phyloP scores from a whole-genome alignment of 2,797 vertebrate species.

The Centropyge bicolor region DNA sequence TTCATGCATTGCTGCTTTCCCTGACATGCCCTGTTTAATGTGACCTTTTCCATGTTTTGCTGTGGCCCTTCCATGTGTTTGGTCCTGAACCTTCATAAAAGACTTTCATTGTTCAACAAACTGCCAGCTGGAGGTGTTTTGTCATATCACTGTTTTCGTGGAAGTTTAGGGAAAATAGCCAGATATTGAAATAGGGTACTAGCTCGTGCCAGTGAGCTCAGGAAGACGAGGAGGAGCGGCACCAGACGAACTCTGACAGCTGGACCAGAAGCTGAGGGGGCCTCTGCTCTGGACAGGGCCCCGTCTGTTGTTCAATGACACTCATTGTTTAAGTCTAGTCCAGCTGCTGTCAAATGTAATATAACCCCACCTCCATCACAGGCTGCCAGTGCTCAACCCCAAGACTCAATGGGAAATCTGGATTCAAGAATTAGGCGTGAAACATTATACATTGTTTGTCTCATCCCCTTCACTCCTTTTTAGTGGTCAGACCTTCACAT shows the following conservation, averaged over 20 bases:
- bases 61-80: not conserved
- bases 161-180: constrained; percentile 45
- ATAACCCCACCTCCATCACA: constrained; percentile 72
- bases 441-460: constrained; percentile 51
- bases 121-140: constrained; percentile 56
- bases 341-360: constrained; percentile 85
- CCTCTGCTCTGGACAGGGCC: constrained; percentile 65
- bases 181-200: constrained; percentile 45
- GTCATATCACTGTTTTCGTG: constrained; percentile 49
- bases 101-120: constrained; percentile 45
- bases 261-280: constrained; percentile 74
- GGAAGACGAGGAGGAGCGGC: constrained; percentile 63
- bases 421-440: constrained; percentile 32
- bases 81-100: constrained; percentile 17
- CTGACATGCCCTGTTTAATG: constrained; percentile 39
- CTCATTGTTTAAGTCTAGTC: constrained; percentile 82
- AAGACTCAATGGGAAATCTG: constrained; percentile 58
- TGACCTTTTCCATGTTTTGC: constrained; percentile 28
- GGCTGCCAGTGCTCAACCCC: constrained; percentile 42
- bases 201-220: constrained; percentile 46
- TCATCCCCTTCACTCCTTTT: constrained; percentile 13
- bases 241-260: constrained; percentile 80
- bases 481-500: constrained; percentile 12
- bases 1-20: constrained; percentile 27
- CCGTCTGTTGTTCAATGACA: constrained; percentile 83